Base-by-base conservation (phyloP, 2,797 vertebrate genomes). In the Peromyscus aztecus region DNA sequence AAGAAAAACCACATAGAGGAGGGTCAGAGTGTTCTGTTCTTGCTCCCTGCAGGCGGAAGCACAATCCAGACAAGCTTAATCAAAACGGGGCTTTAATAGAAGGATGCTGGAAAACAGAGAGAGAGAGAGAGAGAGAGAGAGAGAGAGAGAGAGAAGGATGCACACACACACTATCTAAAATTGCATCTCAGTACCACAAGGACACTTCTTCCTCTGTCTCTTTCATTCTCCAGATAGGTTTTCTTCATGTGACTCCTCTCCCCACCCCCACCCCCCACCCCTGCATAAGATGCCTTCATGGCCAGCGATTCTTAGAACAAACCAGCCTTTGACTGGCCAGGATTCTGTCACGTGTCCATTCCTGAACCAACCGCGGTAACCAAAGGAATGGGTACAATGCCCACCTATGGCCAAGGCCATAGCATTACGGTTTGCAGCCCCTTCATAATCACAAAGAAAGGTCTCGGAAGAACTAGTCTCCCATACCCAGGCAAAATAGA, bases 311-410 rank as follows among this genome's bases (percentile, higher is more conserved):
- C 52, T 83, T 69, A 37, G n/a, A 81, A 61, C 16, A 4, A 46
- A 65, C 59, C n/a, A 63, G 14, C 52, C 67, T 84, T 90, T 57
- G 31, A 82, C n/a, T 93, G 86, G 81, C 52, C 52, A 83, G 27
- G 17, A 43, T 55, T 94, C 84, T 46, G 46, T 73, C 67, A 81
- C 0, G 5, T 77, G 40, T 11, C 59, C 52, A 69, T 76, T 43
- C 63, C 57, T 84, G 77, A 93, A 8, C 49, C 89, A 94, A 29
- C 85, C 89, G 84, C 89, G 21, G 13, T 27, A 78, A 67, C 46
- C 73, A 67, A 21, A 75, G 43, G 29, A 76, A 61, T 37, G 65
- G 21, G 31, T 73, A 23, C 17, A 2, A 12, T 2, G 57, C 31
- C 37, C 31, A 11, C 29, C 3, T 6, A 7, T 11, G 17, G 31